Percentiles rank a stretch among this genome's conserved stretches.
Evolutionary conservation across 2,797 vertebrate genomes (phyloP).

Genomic region (Cossypha heuglini): DNA sequence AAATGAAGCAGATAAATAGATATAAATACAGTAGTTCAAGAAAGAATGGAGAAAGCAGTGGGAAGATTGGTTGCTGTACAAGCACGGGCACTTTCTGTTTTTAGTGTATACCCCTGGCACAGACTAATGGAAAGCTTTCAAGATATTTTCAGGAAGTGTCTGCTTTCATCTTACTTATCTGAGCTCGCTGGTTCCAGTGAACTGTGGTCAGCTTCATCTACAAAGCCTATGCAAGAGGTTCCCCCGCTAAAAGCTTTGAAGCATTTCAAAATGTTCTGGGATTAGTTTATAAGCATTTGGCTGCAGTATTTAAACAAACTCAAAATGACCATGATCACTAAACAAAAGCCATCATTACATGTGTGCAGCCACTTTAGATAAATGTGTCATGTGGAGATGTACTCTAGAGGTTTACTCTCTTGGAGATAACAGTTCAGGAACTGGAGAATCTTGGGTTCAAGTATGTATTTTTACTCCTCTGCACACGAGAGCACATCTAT

Average conservation of each 20-base stretch:
- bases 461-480: constrained; percentile 32
- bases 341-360: constrained; percentile 72
- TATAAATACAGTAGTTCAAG: constrained; percentile 68
- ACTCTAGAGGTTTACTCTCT: constrained; percentile 70
- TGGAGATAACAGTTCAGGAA: constrained; percentile 35
- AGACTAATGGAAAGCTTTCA: constrained; percentile 99
- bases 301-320: constrained; percentile 81
- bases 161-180: constrained; percentile 84
- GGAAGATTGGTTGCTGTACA: constrained; percentile 9
- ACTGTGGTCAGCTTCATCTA: constrained; percentile 76
- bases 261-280: constrained; percentile 73
- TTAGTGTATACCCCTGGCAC: constrained; percentile 78
- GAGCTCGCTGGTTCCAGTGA: constrained; percentile 81
- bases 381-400: constrained; percentile 68
- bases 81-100: constrained; percentile 74
- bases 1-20: constrained; percentile 79
- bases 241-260: constrained; percentile 79
- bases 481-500: background rate
- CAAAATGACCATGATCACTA: constrained; percentile 69
- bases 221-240: constrained; percentile 63
- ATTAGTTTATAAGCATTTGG: constrained; percentile 73
- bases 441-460: constrained; percentile 48
- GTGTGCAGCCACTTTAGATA: constrained; percentile 77
- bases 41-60: constrained; percentile 6
- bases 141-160: constrained; percentile 80